Evolutionary conservation across 1,140 invertebrate genomes (phyloP).

Genomic region (Eueides isabella): DNA sequence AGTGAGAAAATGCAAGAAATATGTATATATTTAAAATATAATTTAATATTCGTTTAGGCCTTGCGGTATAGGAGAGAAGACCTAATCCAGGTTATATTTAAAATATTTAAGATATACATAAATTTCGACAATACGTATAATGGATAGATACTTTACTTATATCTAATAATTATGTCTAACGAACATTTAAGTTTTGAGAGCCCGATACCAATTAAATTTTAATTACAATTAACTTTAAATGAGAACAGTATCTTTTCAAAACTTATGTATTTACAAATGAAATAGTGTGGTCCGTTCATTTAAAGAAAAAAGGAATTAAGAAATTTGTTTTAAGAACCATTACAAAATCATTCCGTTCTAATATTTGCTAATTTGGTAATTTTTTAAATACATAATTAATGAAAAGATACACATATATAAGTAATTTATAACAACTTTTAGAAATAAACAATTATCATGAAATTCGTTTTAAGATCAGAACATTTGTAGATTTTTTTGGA

Average conservation of each 20-base stretch:
- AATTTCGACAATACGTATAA: background rate
- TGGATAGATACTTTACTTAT: slow-evolving; percentile 20
- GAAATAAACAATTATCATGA: background rate
- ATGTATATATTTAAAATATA: slow-evolving; percentile 24
- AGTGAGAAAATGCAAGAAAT: slow-evolving; percentile 15
- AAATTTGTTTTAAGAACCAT: background rate
- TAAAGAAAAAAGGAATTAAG: background rate
- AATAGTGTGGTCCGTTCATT: background rate
- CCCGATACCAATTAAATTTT: slow-evolving; percentile 29
- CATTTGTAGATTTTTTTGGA: background rate
- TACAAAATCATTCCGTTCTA: background rate
- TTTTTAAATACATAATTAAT: slow-evolving; percentile 17
- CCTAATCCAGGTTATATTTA: background rate
- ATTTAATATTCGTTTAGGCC: slow-evolving; percentile 33
- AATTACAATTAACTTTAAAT: slow-evolving; percentile 4
- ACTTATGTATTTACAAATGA: background rate
- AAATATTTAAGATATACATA: background rate
- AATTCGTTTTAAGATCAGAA: background rate
- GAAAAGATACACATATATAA: slow-evolving; percentile 18
- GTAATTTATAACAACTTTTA: background rate
- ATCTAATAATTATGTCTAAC: slow-evolving; percentile 10
- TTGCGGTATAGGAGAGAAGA: slow-evolving; percentile 7
- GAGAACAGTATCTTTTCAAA: background rate
- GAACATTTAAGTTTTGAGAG: slow-evolving; percentile 18
- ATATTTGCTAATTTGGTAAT: background rate